Base-by-base conservation (phyloP, 2,888 invertebrate species). In the Dasysyrphus tricinctus region DNA sequence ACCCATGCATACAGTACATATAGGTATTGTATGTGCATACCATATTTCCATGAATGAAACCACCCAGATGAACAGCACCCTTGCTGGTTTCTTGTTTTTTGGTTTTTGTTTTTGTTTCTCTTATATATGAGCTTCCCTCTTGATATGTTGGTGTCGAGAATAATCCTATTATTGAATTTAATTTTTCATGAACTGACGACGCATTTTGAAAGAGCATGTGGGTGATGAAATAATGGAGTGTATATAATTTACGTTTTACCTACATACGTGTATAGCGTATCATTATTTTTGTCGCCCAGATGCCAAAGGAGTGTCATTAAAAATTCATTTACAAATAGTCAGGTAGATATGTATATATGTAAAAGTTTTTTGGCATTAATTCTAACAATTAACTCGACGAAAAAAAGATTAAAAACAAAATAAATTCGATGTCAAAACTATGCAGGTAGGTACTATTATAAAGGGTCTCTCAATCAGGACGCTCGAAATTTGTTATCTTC, bases 91-190 rank as follows among this genome's bases (percentile, higher is more conserved):
- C n/a, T 32, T 57, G 7, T 16, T 57, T 19, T 12, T 32, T 19
- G 24, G 24, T 24, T 1, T n/a, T 59, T 24, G 44, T 32, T 32
- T 39, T 51, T 12, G n/a, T 32, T 47, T 59, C 16, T 72, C 32
- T 42, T 42, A 61, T n/a, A n/a, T n/a, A n/a, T 42, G 63, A 63
- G 14, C 37, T 39, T 16, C 32, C 32, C 63, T 63, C 65, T 65
- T 49, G 47, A 65, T 59, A 39, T 65, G 32, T 11, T 72, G 63
- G 63, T 72, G 65, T 77, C 37, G 65, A 51, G 63, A 70, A 57
- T 82, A 82, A 82, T 82, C 72, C 81, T 72, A 77, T 82, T 77
- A 77, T 72, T 61, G 42, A 82, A 72, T 77, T 82, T 67, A 76
- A 76, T 70, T 69, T 80, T 81, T 76, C 70, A 77, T 59, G 47